These are phyloP conservation scores for Octomys mimax DNA, from an alignment of 2,797 vertebrate species.

Conservation along the genomic window DNA sequence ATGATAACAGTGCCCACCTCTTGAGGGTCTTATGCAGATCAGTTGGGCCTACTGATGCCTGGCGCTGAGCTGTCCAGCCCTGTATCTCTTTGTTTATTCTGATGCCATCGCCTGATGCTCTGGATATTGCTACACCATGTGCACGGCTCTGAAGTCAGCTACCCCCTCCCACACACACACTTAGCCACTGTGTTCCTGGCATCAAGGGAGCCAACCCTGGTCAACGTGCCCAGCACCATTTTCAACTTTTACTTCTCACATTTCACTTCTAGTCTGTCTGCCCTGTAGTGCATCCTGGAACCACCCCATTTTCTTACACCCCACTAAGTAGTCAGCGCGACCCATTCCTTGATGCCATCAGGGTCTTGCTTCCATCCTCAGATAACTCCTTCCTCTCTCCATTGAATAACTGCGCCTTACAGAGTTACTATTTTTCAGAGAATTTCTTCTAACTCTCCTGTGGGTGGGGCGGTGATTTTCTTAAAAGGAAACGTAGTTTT, in stretches of 20 bases:
- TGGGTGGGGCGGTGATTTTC: background rate
- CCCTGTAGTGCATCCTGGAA: background rate
- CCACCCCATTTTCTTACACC: background rate
- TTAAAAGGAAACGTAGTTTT: background rate
- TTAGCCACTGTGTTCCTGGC: background rate
- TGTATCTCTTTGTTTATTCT: background rate
- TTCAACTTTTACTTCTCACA: background rate
- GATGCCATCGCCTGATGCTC: background rate
- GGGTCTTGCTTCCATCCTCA: background rate
- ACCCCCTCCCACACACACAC: background rate
- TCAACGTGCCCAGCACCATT: background rate
- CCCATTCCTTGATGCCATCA: background rate
- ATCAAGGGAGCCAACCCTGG: background rate
- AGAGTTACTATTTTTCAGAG: background rate
- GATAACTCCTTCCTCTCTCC: background rate
- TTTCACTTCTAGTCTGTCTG: background rate
- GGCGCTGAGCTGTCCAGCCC: no score
- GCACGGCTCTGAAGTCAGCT: background rate
- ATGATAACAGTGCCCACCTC: background rate
- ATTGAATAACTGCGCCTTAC: background rate
- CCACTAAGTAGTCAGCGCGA: background rate
- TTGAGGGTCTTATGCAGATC: background rate
- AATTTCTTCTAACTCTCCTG: slow-evolving; percentile 17
- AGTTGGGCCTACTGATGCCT: background rate
- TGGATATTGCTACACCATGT: background rate